Conservation (phyloP, 1,140 invertebrate species). For the Penaeus chinensis region DNA sequence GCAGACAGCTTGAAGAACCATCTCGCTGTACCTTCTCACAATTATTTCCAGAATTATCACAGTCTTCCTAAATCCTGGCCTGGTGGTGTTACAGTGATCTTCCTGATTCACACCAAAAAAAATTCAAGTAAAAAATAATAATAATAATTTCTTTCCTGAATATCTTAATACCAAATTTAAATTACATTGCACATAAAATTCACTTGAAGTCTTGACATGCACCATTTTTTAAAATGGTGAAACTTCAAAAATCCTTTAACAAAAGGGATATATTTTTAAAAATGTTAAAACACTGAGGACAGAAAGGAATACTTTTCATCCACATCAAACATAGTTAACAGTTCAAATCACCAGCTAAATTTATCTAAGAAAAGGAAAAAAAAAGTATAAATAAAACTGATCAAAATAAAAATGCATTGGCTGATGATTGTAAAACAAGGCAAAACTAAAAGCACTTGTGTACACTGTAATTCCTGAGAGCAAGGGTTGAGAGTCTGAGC, state of each 20-base stretch:
- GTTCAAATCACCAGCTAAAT: too few relatives aligned
- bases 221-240: neutral
- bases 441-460: slow-evolving; percentile 44
- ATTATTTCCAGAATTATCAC: slow-evolving; percentile 21
- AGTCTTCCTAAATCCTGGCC: slow-evolving; percentile 31
- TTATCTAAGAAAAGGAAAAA: slow-evolving; percentile 28
- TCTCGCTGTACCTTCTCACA: neutral
- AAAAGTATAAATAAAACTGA: slow-evolving; percentile 12
- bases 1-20: slow-evolving; percentile 26
- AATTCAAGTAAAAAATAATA: neutral
- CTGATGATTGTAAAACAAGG: slow-evolving; percentile 25
- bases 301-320: too few relatives aligned
- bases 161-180: slow-evolving; percentile 16
- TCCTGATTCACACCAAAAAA: neutral
- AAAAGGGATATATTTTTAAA: too few relatives aligned
- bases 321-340: too few relatives aligned
- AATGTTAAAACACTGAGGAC: too few relatives aligned
- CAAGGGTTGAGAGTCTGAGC: slow-evolving; percentile 6
- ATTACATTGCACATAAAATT: slow-evolving; percentile 32
- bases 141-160: neutral
- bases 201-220: neutral
- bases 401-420: slow-evolving; percentile 28
- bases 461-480: slow-evolving; percentile 48
- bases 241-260: too few relatives aligned
- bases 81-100: slow-evolving; percentile 20